Percentiles rank a stretch among this genome's conserved stretches.
phyloP scores from a whole-genome alignment of 2,888 invertebrate genomes.

The Melanotus villosus region DNA sequence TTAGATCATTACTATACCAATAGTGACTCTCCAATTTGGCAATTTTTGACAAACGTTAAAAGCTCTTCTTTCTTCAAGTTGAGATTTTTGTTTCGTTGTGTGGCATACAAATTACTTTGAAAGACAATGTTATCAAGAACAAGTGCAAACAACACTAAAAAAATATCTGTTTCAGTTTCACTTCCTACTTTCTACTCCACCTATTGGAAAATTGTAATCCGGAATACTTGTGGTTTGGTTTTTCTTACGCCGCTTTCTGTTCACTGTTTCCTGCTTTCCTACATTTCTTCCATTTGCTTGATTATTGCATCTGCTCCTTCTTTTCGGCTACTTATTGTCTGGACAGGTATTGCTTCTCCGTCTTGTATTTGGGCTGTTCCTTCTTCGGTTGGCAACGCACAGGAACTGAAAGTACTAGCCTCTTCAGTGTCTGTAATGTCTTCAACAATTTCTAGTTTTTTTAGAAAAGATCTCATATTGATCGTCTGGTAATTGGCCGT shows the following conservation, averaged over 20 bases:
- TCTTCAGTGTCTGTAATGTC: neutral
- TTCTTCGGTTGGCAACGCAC: neutral
- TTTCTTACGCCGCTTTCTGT: slow-evolving; percentile 12
- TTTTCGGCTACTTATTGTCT: neutral
- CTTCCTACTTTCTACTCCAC: neutral
- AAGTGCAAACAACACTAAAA: no score
- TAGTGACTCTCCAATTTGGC: no score
- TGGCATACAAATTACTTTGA: no score
- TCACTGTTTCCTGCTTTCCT: slow-evolving; percentile 5
- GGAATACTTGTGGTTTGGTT: slow-evolving; percentile 12
- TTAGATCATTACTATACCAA: no score
- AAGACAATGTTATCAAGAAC: no score
- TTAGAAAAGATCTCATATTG: slow-evolving; percentile 6
- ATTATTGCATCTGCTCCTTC: neutral
- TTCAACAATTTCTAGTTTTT: slow-evolving; percentile 7
- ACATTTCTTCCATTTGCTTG: neutral
- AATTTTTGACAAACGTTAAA: no score
- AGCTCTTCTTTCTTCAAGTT: no score
- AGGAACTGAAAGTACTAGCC: slow-evolving; percentile 2
- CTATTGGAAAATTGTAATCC: slow-evolving; percentile 13
- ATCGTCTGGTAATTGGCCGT: neutral
- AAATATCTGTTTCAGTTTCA: no score
- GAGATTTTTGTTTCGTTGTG: no score
- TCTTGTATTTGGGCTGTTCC: no score
- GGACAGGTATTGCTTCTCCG: no score